phyloP scores from a whole-genome alignment of 2,797 vertebrate species.

The Aphelocoma californica region DNA sequence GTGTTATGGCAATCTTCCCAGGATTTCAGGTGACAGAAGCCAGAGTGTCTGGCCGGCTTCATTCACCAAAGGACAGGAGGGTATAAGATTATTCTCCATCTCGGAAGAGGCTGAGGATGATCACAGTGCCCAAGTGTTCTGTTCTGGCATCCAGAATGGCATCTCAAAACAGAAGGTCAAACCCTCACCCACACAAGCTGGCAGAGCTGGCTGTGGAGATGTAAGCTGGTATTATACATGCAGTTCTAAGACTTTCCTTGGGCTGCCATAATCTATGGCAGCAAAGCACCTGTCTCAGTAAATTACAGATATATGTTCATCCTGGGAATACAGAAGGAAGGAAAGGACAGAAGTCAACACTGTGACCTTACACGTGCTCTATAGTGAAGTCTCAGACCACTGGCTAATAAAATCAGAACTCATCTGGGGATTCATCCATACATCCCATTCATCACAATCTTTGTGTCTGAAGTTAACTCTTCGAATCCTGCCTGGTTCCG shows the following conservation, averaged over 20 bases:
- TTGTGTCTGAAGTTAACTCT: not conserved
- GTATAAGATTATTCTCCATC: not conserved
- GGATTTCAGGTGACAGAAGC: conserved; percentile 17
- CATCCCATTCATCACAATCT: not conserved
- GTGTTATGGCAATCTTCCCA: conserved; percentile 24
- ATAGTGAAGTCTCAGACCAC: not conserved
- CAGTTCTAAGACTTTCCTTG: not conserved
- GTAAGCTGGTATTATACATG: not conserved
- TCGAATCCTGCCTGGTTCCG: not conserved
- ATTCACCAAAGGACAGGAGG: not conserved
- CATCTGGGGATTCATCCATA: not conserved
- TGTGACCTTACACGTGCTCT: accelerated
- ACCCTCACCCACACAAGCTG: not conserved
- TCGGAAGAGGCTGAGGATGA: not conserved
- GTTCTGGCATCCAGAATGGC: not conserved
- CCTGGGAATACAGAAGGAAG: not conserved
- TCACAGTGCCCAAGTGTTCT: not conserved
- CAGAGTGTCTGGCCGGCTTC: not conserved
- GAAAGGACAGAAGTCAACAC: not conserved
- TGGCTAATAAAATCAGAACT: not conserved
- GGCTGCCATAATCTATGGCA: not conserved
- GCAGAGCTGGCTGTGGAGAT: not conserved
- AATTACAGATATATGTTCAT: not conserved
- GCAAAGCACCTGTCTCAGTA: not conserved
- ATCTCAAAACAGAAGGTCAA: conserved; percentile 24